A percentile compares a stretch with the other conserved stretches of the same genome.
Evolutionary conservation across 2,113 vertebrate species (phyloP).

Genomic region (Psophia crepitans): DNA sequence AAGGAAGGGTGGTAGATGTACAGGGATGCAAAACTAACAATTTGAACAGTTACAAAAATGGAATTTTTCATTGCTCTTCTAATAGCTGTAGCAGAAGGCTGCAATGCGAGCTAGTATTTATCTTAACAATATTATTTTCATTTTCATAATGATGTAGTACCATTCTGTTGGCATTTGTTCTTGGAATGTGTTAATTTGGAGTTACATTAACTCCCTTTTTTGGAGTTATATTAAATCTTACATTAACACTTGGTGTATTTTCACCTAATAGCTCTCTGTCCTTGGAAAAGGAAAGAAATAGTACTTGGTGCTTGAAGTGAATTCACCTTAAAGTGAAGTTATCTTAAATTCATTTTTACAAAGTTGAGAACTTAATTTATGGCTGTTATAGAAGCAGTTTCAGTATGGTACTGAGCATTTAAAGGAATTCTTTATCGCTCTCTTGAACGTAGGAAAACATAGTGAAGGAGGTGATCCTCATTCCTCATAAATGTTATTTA

Average conservation of each 20-base stretch:
- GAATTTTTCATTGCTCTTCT: not conserved
- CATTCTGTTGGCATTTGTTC: not conserved
- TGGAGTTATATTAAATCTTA: not conserved
- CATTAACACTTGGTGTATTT: not conserved
- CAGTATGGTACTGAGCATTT: not conserved
- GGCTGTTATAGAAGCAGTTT: not conserved
- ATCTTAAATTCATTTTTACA: not conserved
- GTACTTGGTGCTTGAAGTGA: not conserved
- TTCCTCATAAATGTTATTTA: not conserved
- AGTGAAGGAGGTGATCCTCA: not conserved
- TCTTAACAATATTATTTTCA: not conserved
- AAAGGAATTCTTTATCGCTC: not conserved
- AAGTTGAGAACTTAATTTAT: not conserved
- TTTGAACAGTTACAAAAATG: not conserved
- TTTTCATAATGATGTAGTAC: not conserved
- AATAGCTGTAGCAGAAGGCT: not conserved
- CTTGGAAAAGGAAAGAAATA: not conserved
- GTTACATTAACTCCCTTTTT: not conserved
- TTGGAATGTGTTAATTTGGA: not conserved
- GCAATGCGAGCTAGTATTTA: not conserved
- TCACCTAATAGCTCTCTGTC: not conserved
- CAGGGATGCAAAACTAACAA: not conserved
- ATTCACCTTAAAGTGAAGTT: not conserved
- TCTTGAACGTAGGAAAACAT: not conserved
- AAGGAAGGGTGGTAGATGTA: not conserved